Percentiles rank a stretch among this genome's conserved stretches.
Conservation (phyloP, 2,888 invertebrate species). For the Itoplectis maculator region DNA sequence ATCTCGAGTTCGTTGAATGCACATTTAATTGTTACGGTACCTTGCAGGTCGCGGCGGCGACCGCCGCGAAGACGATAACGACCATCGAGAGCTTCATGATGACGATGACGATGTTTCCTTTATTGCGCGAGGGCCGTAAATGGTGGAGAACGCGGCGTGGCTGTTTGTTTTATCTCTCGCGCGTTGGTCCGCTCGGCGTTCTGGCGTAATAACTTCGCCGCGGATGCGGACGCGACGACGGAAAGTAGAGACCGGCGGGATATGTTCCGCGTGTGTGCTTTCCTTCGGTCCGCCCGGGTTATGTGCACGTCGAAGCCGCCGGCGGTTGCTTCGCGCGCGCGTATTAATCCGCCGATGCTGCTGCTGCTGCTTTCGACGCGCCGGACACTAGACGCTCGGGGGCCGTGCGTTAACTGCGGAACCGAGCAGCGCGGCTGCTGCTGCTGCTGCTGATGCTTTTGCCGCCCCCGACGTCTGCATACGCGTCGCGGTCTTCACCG, state of each 20-base stretch:
- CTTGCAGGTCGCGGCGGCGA: constrained; percentile 47
- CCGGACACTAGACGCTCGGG: constrained; percentile 35
- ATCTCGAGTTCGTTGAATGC: neutral
- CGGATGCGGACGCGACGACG: neutral
- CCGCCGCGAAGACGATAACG: constrained; percentile 41
- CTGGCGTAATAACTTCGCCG: constrained; percentile 18
- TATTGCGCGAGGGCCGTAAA: constrained; percentile 41
- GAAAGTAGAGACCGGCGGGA: constrained; percentile 24
- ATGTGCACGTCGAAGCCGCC: constrained; percentile 41
- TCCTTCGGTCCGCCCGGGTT: neutral
- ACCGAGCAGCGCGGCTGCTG: neutral
- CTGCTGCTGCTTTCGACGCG: neutral
- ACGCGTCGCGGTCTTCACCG: constrained; percentile 39
- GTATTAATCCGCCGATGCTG: constrained; percentile 56
- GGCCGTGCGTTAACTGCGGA: constrained; percentile 58
- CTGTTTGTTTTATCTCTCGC: constrained; percentile 60
- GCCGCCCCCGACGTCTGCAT: constrained; percentile 38
- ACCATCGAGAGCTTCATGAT: constrained; percentile 49
- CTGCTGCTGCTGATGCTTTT: too few species aligned
- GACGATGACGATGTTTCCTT: too few species aligned
- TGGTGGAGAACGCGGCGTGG: constrained; percentile 17
- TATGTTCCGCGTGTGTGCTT: constrained; percentile 29
- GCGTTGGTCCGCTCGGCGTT: constrained; percentile 24
- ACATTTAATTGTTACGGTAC: constrained; percentile 36
- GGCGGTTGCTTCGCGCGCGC: constrained; percentile 15